phyloP scores from a whole-genome alignment of 2,113 vertebrate species.

The Marmota monax region DNA sequence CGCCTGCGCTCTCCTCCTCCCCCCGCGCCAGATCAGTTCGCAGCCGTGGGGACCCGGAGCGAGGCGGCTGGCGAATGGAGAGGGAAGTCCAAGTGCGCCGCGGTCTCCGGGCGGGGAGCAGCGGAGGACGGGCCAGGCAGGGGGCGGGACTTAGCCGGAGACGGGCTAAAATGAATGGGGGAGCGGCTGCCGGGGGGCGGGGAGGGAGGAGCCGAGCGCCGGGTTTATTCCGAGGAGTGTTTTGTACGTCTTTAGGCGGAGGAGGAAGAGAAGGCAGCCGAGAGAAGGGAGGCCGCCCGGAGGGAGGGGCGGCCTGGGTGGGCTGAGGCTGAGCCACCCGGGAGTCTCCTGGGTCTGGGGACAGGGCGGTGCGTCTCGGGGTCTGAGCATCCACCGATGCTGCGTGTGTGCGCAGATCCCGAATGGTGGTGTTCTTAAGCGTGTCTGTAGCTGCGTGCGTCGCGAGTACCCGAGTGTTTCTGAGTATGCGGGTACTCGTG shows the following conservation, averaged over 20 bases:
- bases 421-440: background rate
- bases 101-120: constrained; percentile 84
- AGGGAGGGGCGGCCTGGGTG: constrained; percentile 64
- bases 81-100: constrained; percentile 87
- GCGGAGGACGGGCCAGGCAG: constrained; percentile 84
- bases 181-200: constrained; percentile 79
- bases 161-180: constrained; percentile 85
- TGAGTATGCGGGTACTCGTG: background rate
- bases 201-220: constrained; percentile 76
- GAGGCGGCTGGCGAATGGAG: constrained; percentile 83
- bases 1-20: constrained; percentile 39
- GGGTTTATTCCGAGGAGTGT: constrained; percentile 83
- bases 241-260: constrained; percentile 80
- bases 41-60: constrained; percentile 86
- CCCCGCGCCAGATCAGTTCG: constrained; percentile 82
- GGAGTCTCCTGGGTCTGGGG: background rate
- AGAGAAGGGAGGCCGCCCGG: constrained; percentile 14
- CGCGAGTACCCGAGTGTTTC: background rate
- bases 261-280: constrained; percentile 43
- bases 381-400: background rate
- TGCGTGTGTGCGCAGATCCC: background rate
- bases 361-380: background rate
- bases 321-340: constrained; percentile 17
- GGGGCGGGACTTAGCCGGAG: constrained; percentile 82
- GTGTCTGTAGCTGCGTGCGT: background rate